Percentiles rank a stretch among this genome's conserved stretches.
Evolutionary conservation across 2,888 invertebrate species (phyloP).

Genomic region (Agrilus cyanescens): DNA sequence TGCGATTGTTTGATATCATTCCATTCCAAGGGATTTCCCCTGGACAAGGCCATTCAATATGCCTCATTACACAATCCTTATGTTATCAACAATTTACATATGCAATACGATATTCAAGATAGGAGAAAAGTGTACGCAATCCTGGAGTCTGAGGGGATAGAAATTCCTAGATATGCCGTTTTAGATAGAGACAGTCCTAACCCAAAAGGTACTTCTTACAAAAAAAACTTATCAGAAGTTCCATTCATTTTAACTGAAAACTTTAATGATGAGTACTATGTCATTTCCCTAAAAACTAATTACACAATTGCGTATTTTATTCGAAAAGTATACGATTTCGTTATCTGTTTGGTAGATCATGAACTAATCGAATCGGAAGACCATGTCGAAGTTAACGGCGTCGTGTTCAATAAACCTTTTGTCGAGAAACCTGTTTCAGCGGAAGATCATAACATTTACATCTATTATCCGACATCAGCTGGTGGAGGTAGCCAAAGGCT

Average conservation of each 20-base stretch:
- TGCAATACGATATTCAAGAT: constrained; percentile 97
- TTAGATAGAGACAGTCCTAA: constrained; percentile 87
- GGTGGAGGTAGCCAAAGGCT: constrained; percentile 96
- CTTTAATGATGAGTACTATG: not conserved
- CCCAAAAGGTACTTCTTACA: constrained; percentile 61
- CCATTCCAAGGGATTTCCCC: constrained; percentile 95
- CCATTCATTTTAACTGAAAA: too few relatives aligned
- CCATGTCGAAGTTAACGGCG: constrained; percentile 92
- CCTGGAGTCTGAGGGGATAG: constrained; percentile 86
- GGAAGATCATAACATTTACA: constrained; percentile 99
- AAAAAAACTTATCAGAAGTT: too few relatives aligned
- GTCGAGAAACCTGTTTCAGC: constrained; percentile 99
- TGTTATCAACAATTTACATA: constrained; percentile 94
- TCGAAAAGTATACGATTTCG: not conserved
- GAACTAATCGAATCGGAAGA: constrained; percentile 91
- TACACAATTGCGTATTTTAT: not conserved
- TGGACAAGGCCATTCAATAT: constrained; percentile 96
- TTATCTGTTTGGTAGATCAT: constrained; percentile 52
- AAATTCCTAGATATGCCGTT: constrained; percentile 95
- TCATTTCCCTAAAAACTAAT: not conserved
- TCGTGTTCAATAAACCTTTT: constrained; percentile 94
- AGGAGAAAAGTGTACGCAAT: constrained; percentile 91
- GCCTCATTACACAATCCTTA: constrained; percentile 88
- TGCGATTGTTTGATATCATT: constrained; percentile 98
- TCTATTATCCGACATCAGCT: constrained; percentile 97